phyloP scores from a whole-genome alignment of 2,888 invertebrate genomes.

The Flabesymbios commensalis region DNA sequence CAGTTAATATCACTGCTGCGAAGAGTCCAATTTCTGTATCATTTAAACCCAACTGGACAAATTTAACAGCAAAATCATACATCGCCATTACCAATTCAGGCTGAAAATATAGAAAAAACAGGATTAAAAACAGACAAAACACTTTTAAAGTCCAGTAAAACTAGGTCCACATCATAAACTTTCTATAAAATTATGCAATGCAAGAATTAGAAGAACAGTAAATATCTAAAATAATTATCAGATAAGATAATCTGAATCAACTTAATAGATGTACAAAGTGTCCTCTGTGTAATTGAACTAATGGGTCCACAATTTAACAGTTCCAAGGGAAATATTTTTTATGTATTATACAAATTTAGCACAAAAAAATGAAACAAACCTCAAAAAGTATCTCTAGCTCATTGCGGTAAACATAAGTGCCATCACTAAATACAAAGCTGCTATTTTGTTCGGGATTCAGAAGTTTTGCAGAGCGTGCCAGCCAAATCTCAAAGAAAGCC shows the following conservation, averaged over 20 bases:
- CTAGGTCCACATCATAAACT: too few relatives aligned
- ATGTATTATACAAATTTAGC: too few relatives aligned
- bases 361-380: conserved; percentile 28
- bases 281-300: too few relatives aligned
- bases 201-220: too few relatives aligned
- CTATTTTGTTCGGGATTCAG: conserved; percentile 69
- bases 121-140: background rate
- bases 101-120: conserved; percentile 65
- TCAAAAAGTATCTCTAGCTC: conserved; percentile 72
- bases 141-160: too few relatives aligned
- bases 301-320: too few relatives aligned
- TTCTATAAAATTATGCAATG: too few relatives aligned
- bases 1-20: conserved; percentile 82
- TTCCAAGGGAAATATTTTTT: too few relatives aligned
- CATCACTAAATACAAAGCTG: conserved; percentile 86
- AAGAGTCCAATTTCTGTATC: conserved; percentile 90
- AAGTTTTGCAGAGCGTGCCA: conserved; percentile 81
- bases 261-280: background rate
- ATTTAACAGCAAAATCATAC: conserved; percentile 74
- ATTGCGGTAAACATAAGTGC: conserved; percentile 78
- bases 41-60: conserved; percentile 74
- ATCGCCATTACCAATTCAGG: conserved; percentile 80
- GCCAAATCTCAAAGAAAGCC: conserved; percentile 96
- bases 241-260: background rate
- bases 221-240: too few relatives aligned